Evolutionary conservation across 2,113 vertebrate species (phyloP).

Genomic region (Erpornis zantholeuca): DNA sequence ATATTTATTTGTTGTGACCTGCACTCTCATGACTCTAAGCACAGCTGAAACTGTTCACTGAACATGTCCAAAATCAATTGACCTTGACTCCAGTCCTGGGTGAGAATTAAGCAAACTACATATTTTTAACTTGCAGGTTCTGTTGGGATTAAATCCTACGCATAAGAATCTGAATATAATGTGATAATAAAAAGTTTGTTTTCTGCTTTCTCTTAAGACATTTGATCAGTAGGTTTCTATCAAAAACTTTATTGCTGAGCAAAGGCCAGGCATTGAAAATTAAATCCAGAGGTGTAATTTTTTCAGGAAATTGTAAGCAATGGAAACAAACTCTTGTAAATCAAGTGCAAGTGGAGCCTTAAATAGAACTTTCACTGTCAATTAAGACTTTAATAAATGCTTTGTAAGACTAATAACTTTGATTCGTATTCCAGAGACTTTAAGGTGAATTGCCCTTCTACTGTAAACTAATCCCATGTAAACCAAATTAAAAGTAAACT

Average conservation of each 20-base stretch:
- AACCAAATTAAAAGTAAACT: not conserved
- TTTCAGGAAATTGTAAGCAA: not conserved
- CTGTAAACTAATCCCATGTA: not conserved
- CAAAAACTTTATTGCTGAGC: not conserved
- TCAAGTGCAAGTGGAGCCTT: not conserved
- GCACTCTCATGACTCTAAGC: not conserved
- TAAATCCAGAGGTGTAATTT: not conserved
- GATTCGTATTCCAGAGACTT: not conserved
- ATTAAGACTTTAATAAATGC: not conserved
- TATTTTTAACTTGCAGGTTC: not conserved
- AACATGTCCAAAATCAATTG: not conserved
- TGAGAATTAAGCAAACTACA: not conserved
- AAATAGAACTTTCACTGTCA: not conserved
- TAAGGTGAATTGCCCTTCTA: not conserved
- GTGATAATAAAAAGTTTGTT: not conserved
- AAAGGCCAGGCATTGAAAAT: not conserved
- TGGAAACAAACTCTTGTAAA: not conserved
- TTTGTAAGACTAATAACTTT: not conserved
- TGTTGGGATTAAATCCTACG: not conserved
- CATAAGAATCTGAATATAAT: not conserved
- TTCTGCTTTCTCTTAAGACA: not conserved
- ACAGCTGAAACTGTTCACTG: not conserved
- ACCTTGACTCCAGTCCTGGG: not conserved
- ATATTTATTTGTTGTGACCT: slow-evolving; percentile 31
- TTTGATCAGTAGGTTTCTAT: not conserved